These are phyloP conservation scores for Zophobas morio DNA, from an alignment of 1,140 invertebrate species.

Conservation along the genomic window DNA sequence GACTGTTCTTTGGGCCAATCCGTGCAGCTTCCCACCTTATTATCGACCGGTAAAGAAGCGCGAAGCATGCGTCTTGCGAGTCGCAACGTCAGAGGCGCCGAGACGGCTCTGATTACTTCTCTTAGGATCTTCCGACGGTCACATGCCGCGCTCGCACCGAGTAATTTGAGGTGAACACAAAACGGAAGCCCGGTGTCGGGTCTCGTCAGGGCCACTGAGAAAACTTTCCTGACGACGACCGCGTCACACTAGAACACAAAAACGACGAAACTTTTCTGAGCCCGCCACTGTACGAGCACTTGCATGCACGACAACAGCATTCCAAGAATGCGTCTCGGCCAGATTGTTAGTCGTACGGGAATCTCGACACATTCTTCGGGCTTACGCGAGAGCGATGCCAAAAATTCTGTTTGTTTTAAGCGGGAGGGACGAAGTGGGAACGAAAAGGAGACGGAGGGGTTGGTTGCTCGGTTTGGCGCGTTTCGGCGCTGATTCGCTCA, in stretches of 20 bases:
- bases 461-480: neutral
- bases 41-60: conserved; percentile 45
- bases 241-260: no score
- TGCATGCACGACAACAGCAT: neutral
- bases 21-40: conserved; percentile 48
- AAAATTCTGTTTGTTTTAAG: neutral
- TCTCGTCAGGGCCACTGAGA: no score
- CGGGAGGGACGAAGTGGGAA: neutral
- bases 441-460: neutral
- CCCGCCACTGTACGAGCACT: conserved; percentile 3
- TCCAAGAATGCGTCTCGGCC: conserved; percentile 11
- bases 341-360: neutral
- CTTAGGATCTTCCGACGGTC: neutral
- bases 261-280: neutral
- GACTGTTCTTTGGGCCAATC: conserved; percentile 53
- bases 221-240: no score
- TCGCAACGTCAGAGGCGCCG: conserved; percentile 40
- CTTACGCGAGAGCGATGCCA: conserved; percentile 10
- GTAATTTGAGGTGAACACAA: no score
- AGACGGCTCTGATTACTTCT: conserved; percentile 25
- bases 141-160: neutral
- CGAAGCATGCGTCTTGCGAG: conserved; percentile 18
- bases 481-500: neutral
- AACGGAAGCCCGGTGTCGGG: no score
- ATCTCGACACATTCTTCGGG: conserved; percentile 8